Evolutionary conservation across 2,797 vertebrate genomes (phyloP).

Genomic region (Helostoma temminkii): DNA sequence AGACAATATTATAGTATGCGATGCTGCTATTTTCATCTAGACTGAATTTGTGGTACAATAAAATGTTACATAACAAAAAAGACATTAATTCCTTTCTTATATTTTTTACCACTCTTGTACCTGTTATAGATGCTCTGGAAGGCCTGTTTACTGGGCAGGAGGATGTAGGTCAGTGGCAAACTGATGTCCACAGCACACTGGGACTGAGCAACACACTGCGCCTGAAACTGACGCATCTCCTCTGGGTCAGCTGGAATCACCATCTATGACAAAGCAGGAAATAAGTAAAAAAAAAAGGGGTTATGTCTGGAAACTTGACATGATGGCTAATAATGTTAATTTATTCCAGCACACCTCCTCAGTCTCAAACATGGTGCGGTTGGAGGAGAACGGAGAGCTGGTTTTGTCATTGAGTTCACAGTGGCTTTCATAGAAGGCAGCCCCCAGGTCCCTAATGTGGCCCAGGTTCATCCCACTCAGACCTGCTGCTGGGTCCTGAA

Average conservation of each 20-base stretch:
- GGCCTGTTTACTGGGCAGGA: constrained; percentile 92
- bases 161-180: constrained; percentile 87
- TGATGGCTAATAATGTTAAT: background rate
- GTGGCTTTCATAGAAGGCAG: constrained; percentile 89
- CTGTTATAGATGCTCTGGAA: constrained; percentile 95
- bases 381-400: constrained; percentile 94
- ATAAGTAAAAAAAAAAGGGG: background rate
- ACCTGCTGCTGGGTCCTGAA: constrained; percentile 66
- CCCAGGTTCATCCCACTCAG: constrained; percentile 70
- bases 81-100: background rate
- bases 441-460: constrained; percentile 84
- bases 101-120: constrained; percentile 60
- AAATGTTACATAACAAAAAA: background rate
- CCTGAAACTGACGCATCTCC: constrained; percentile 92
- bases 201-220: constrained; percentile 87
- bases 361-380: constrained; percentile 95
- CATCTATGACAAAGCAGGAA: constrained; percentile 85
- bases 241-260: constrained; percentile 93
- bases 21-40: background rate
- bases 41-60: background rate
- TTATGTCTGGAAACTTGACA: background rate
- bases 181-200: constrained; percentile 89
- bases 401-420: constrained; percentile 89
- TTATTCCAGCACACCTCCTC: constrained; percentile 86
- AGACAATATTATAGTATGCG: background rate